phyloP scores from a whole-genome alignment of 2,888 invertebrate species.

The Torymus tubicola region DNA sequence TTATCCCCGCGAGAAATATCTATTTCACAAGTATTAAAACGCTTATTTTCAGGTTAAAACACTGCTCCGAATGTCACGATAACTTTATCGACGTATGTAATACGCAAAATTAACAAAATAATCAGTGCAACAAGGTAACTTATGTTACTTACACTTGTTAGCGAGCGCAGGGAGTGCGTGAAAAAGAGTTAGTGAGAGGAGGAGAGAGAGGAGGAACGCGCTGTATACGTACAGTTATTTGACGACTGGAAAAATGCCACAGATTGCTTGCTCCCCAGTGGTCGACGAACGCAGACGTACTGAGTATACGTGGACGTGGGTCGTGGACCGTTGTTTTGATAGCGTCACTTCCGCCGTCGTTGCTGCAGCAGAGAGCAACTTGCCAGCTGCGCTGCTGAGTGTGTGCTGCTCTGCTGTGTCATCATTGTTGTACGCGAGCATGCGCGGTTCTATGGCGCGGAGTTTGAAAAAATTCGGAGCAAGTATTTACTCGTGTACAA shows the following conservation, averaged over 20 bases:
- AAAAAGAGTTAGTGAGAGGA: background rate
- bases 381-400: too few relatives aligned
- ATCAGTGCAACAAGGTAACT: background rate
- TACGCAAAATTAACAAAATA: too few relatives aligned
- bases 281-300: conserved; percentile 22
- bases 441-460: background rate
- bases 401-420: background rate
- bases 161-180: background rate
- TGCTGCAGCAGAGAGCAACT: too few relatives aligned
- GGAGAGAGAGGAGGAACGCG: background rate
- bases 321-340: conserved; percentile 38
- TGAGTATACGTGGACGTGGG: conserved; percentile 50
- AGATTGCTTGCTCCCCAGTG: conserved; percentile 4
- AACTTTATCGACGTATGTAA: too few relatives aligned
- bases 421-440: conserved; percentile 7
- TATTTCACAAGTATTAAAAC: background rate
- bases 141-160: conserved; percentile 40
- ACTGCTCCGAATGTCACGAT: too few relatives aligned
- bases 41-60: background rate
- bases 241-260: conserved; percentile 15
- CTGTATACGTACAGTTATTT: conserved; percentile 43
- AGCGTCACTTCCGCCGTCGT: conserved; percentile 44
- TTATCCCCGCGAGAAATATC: conserved; percentile 9
- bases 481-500: too few relatives aligned
- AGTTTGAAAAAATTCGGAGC: too few relatives aligned